Percentiles rank a stretch among this genome's conserved stretches.
Conservation (phyloP, 2,888 invertebrate genomes). For the Cosmia pyralina region DNA sequence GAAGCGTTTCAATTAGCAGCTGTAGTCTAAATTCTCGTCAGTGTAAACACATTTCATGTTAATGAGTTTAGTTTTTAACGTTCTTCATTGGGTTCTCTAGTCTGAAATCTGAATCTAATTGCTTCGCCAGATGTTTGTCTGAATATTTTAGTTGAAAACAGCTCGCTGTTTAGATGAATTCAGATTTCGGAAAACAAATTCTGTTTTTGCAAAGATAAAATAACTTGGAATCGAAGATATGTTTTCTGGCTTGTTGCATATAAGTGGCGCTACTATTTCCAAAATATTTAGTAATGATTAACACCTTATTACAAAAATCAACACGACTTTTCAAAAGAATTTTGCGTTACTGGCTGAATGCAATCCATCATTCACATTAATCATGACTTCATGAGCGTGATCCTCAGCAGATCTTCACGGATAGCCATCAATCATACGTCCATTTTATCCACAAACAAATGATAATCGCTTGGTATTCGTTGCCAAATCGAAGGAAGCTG, state of each 20-base stretch:
- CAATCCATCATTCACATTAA: not conserved
- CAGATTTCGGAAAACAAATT: conserved; percentile 8
- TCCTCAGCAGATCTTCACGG: conserved; percentile 2
- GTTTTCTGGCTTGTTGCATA: not conserved
- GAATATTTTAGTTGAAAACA: conserved; percentile 5
- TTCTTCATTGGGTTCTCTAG: conserved; percentile 24
- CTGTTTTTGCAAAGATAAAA: not conserved
- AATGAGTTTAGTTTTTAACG: conserved; percentile 38
- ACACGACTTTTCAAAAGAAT: not conserved
- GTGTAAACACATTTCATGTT: conserved; percentile 39
- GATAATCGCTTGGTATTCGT: conserved; percentile 21
- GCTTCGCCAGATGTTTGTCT: conserved; percentile 13
- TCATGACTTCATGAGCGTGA: not conserved
- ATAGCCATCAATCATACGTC: conserved; percentile 3
- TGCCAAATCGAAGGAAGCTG: conserved; percentile 53
- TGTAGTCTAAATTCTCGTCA: conserved; percentile 12
- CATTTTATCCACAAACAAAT: conserved; percentile 23
- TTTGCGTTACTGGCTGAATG: not conserved
- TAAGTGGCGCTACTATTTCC: not conserved
- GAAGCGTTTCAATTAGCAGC: conserved; percentile 20
- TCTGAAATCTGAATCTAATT: conserved; percentile 14
- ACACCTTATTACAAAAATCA: not conserved
- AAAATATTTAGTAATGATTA: not conserved
- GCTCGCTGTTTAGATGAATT: conserved; percentile 9
- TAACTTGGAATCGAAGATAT: conserved; percentile 1